Conservation (phyloP, 1,140 invertebrate species). For the Meteorus sp. region DNA sequence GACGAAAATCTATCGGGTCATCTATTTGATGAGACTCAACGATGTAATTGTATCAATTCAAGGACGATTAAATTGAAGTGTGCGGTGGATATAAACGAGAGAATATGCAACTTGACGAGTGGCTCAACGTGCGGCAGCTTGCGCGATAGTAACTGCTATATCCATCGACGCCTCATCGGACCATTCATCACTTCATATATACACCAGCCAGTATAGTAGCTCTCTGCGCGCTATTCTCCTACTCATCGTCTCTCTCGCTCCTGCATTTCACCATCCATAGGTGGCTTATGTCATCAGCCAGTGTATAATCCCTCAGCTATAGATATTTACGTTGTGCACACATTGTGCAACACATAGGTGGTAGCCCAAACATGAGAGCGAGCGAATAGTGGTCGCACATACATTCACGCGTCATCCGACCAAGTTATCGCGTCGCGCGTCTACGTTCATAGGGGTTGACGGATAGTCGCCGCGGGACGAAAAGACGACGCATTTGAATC, state of each 20-base stretch:
- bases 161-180: constrained; percentile 40
- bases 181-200: constrained; percentile 40
- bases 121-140: not conserved
- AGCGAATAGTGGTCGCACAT: too few species aligned
- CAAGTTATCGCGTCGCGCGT: constrained; percentile 27
- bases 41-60: too few species aligned
- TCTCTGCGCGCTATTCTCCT: too few species aligned
- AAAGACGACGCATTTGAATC: constrained; percentile 49
- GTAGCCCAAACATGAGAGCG: too few species aligned
- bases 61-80: not conserved
- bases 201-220: too few species aligned
- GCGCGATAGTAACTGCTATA: not conserved
- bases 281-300: not conserved
- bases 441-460: constrained; percentile 54
- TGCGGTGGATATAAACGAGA: not conserved
- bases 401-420: not conserved
- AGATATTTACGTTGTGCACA: not conserved
- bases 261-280: too few species aligned
- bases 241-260: constrained; percentile 31
- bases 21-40: too few species aligned
- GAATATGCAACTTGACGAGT: not conserved
- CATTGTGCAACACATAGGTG: not conserved
- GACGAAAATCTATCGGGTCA: too few species aligned
- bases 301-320: constrained; percentile 10
- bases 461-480: constrained; percentile 55